Evolutionary conservation across 2,113 vertebrate species (phyloP), one percentile per base, ranked within the genome.

Genomic region (Plestiodon gilberti): DNA sequence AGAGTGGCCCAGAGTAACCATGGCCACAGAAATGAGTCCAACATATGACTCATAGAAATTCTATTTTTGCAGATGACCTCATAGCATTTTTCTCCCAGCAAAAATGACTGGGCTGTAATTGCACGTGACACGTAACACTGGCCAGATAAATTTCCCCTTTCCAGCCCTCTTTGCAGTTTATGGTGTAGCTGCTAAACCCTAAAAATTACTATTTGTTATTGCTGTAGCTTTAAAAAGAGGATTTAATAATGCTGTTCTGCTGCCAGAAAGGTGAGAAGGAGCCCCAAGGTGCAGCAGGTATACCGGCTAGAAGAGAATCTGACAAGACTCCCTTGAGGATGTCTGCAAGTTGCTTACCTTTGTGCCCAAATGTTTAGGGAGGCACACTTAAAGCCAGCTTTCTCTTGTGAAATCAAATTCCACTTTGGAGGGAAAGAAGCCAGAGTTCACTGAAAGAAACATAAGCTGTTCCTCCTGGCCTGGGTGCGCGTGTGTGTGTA

Each of bases 11-110:
- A 1, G 13, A 25, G 70, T 88, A 84, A 88, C 87, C 87, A 88
- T 88, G 77, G 82, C 61, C 87, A 88, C 87, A 40, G 28, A 81
- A 69, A 43, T 20, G 4, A 57, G 64, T 79, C 43, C 82, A 73
- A 88, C 81, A 84, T 88, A 84, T 84, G 81, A 67, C 77, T 57
- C 59, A 84, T 65, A 17, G n/a, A 55, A 80, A n/a, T 22, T 80
- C 33, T 79, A 55, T 65, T 88, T 83, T 75, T 79, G 61, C 69
- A 83, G 75, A 78, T 73, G 87, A 88, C n/a, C 87, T 88, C 81
- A 83, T 11, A 23, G 57, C 55, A 76, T 75, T 67, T 71, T 74
- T 55, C 33, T 65, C 69, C 52, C 40, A 40, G 87, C 59, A 80
- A 40, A 84, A 59, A 59, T 38, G 57, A 73, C 28, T 25, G 48